Evolutionary conservation across 2,888 invertebrate genomes (phyloP).

Genomic region (Drosophila aldrichi): DNA sequence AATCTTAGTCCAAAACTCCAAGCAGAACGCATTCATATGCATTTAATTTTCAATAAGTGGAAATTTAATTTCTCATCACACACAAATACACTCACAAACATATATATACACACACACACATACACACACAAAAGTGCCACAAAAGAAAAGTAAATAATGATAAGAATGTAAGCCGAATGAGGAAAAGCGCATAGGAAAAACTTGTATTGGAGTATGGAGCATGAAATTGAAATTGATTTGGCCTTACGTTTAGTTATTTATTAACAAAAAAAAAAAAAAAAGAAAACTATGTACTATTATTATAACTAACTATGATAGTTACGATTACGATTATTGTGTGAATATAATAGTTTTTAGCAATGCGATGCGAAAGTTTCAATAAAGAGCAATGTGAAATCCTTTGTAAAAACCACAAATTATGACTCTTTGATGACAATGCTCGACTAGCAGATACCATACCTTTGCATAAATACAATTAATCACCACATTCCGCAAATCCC

Average conservation of each 20-base stretch:
- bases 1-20: conserved; percentile 51
- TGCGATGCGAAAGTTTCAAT: conserved; percentile 66
- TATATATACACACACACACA: conserved; percentile 17
- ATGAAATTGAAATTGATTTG: conserved; percentile 51
- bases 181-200: conserved; percentile 29
- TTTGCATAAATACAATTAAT: not conserved
- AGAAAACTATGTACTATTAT: conserved; percentile 27
- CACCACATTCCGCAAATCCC: not conserved
- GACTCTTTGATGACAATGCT: not conserved
- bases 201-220: conserved; percentile 20
- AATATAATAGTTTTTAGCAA: conserved; percentile 65
- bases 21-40: conserved; percentile 60
- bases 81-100: conserved; percentile 28
- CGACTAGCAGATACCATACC: not conserved
- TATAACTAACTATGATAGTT: conserved; percentile 56
- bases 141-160: conserved; percentile 33
- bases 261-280: conserved; percentile 38
- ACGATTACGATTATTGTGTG: conserved; percentile 63
- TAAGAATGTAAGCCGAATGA: conserved; percentile 32
- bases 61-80: conserved; percentile 56
- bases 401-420: conserved; percentile 36
- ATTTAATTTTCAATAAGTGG: conserved; percentile 66
- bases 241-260: conserved; percentile 78
- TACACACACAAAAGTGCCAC: conserved; percentile 62
- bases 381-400: conserved; percentile 60